Evolutionary conservation across 2,888 invertebrate genomes (phyloP), one percentile per base, ranked within the genome.

Genomic region (Papilio demoleus): DNA sequence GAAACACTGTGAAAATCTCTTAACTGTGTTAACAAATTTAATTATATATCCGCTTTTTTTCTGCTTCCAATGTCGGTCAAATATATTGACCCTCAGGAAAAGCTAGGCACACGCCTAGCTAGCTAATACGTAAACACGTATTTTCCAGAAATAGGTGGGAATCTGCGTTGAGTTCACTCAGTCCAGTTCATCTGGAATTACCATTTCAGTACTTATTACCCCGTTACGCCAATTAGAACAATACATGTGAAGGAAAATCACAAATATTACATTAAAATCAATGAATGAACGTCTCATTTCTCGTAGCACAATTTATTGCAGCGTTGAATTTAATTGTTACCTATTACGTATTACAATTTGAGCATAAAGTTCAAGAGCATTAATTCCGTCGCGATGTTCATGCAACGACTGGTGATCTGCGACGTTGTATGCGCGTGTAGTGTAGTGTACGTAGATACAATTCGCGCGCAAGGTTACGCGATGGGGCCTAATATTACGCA

Each of bases 381-480:
- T 40, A 38, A 19, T 56, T 40, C 17, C 24, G 38, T 50, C 6
- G 22, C 0, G 14, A 14, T 65, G 12, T 53, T 22, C 47, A 12
- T 60, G 38, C 31, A 73, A 64, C 63, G 67, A 31, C 31, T 14
- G 11, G 38, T 12, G 38, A 38, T 22, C 22, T 9, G 22, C 22
- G 45, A 22, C 45, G 45, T 70, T 17, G 34, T 67, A 42, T 70
- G 58, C 74, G 71, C 75, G 72, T 71, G 72, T 70, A 31, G 72
- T 71, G 72, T 70, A 56, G 3, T 56, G 31, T 56, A 56, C n/a
- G 53, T 56, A 67, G 73, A 42, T 74, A 74, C 76, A 76, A 72
- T 73, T 75, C 73, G 73, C 66, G 70, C 70, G 73, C 82, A 82
- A 82, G 82, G 81, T 77, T 81, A 73, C 73, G 70, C 67, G 67